These are phyloP conservation scores for Dryobota labecula DNA, from an alignment of 2,888 invertebrate genomes.

Conservation along the genomic window DNA sequence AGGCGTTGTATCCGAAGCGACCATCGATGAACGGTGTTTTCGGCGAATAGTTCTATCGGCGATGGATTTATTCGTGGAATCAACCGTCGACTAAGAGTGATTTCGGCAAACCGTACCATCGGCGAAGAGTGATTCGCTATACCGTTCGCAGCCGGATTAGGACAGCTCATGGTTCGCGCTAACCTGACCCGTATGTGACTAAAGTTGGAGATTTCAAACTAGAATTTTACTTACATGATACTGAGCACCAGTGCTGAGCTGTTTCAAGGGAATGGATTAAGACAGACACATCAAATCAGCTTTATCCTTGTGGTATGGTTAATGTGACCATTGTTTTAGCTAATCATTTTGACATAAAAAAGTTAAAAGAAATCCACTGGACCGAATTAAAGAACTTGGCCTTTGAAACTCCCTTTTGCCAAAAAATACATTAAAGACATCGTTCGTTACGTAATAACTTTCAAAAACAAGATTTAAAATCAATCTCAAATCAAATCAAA, in stretches of 20 bases:
- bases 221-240: not conserved
- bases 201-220: not conserved
- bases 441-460: constrained; percentile 13
- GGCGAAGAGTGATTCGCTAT: no score
- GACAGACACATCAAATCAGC: no score
- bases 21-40: no score
- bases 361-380: not conserved
- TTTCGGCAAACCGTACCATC: no score
- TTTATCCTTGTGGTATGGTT: not conserved
- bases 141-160: no score
- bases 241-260: not conserved
- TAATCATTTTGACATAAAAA: not conserved
- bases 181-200: not conserved
- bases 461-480: constrained; percentile 48
- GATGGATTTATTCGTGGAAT: no score
- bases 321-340: not conserved
- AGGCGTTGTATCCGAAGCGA: no score
- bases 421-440: constrained; percentile 9
- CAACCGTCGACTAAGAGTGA: no score
- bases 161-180: no score
- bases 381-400: not conserved
- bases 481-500: constrained; percentile 61
- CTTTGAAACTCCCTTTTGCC: not conserved
- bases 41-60: no score
- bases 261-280: not conserved